phyloP scores from a whole-genome alignment of 2,888 invertebrate species.

The Tethea ocularis region DNA sequence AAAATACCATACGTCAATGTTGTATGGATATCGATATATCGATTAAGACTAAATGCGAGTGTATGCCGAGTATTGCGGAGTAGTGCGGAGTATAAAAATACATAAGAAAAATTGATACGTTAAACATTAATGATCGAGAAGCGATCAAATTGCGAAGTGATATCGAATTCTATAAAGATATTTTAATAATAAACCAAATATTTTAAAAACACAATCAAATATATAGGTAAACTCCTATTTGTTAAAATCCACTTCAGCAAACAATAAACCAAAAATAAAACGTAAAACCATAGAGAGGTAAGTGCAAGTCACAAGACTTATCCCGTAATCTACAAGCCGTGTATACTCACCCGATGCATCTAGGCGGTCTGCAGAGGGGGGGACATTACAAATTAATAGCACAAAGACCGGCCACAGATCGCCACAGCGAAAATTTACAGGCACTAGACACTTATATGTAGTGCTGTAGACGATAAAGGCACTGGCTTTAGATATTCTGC shows the following conservation, averaged over 20 bases:
- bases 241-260: neutral
- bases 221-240: neutral
- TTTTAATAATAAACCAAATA: too few species aligned
- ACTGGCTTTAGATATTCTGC: constrained; percentile 37
- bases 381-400: constrained; percentile 83
- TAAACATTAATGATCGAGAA: too few species aligned
- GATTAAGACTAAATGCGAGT: too few species aligned
- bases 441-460: constrained; percentile 71
- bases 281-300: constrained; percentile 15
- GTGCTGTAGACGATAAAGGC: constrained; percentile 44
- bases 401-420: constrained; percentile 82
- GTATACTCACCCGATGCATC: constrained; percentile 54
- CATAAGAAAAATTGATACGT: too few species aligned
- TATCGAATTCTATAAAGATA: too few species aligned
- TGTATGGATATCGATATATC: too few species aligned
- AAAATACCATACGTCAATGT: too few species aligned
- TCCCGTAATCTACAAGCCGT: constrained; percentile 45
- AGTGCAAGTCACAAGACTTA: constrained; percentile 44
- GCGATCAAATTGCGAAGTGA: too few species aligned
- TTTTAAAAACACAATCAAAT: too few species aligned
- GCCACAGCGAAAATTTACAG: constrained; percentile 81
- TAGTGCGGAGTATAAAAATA: too few species aligned
- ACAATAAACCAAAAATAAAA: neutral
- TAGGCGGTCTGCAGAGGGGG: constrained; percentile 57
- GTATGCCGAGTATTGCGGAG: too few species aligned